Evolutionary conservation across 2,888 invertebrate genomes (phyloP).

Genomic region (Melitaea athalia): DNA sequence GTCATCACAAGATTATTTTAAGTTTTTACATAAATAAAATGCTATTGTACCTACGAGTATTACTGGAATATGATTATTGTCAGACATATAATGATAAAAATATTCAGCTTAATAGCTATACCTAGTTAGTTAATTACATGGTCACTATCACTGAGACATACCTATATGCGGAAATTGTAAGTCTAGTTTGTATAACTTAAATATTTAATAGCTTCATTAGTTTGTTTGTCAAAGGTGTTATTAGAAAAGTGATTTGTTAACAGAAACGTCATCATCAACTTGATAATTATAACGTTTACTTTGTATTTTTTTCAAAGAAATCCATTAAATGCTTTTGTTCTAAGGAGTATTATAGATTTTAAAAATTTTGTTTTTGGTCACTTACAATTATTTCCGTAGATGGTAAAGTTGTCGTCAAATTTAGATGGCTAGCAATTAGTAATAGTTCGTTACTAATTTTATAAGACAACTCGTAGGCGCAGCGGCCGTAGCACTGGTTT

Average conservation of each 20-base stretch:
- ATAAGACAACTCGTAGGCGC: no score
- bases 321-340: no score
- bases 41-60: neutral
- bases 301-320: no score
- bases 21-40: slow-evolving; percentile 5
- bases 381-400: no score
- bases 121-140: slow-evolving; percentile 24
- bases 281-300: neutral
- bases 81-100: slow-evolving; percentile 14
- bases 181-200: neutral
- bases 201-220: slow-evolving; percentile 8
- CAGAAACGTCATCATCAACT: neutral
- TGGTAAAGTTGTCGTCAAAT: no score
- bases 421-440: no score
- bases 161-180: slow-evolving; percentile 21
- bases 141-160: slow-evolving; percentile 24
- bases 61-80: slow-evolving; percentile 2
- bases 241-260: neutral
- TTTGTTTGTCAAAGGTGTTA: neutral
- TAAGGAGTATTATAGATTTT: no score
- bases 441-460: no score
- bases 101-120: slow-evolving; percentile 9
- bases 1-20: slow-evolving; percentile 5
- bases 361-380: no score
- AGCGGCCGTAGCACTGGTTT: no score